Evolutionary conservation across 2,888 invertebrate species (phyloP), one percentile per base, ranked within the genome.

Genomic region (Ophraella communa): DNA sequence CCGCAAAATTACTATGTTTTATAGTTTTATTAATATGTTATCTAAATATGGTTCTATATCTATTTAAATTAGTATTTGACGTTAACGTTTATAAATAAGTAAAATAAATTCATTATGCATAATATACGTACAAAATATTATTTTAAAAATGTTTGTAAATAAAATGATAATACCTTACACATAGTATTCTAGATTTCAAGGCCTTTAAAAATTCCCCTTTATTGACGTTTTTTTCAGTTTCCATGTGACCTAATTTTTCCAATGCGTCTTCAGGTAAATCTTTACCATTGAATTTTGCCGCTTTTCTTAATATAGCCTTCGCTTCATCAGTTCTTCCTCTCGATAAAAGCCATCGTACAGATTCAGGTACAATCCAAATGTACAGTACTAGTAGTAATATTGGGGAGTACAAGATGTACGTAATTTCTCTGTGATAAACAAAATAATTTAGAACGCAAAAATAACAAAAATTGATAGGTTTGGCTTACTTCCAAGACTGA

Each of bases 271-370:
- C 79, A 1, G 78, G 73, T 23, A 82, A 71, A 33, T 64, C 66
- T 62, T 73, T 78, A 8, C 76, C 87, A 73, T 92, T 92, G 65
- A 89, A 84, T 57, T 81, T 81, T 0, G 91, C 89, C 1, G 90
- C 88, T 71, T 84, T 87, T 11, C 84, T 82, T 10, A 91, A 80
- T 17, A 89, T 86, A 2, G 78, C 78, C 57, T 86, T 86, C 0
- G 90, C 89, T 42, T 86, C 83, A 0, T 85, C 82, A 11, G 83
- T 81, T 64, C 86, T 82, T 1, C 87, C 87, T 61, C 87, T 86
- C 10, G 88, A 87, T 56, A 91, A 82, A 59, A 93, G 84, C 94
- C 94, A 94, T 73, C 93, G 85, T 53, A 89, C 84, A 71, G 91
- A 91, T 83, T 92, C 92, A 24, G 91, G 89, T 24, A 90, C 77